A percentile compares a stretch with the other conserved stretches of the same genome.
Evolutionary conservation across 2,888 invertebrate genomes (phyloP).

Genomic region (Drosophila birchii): DNA sequence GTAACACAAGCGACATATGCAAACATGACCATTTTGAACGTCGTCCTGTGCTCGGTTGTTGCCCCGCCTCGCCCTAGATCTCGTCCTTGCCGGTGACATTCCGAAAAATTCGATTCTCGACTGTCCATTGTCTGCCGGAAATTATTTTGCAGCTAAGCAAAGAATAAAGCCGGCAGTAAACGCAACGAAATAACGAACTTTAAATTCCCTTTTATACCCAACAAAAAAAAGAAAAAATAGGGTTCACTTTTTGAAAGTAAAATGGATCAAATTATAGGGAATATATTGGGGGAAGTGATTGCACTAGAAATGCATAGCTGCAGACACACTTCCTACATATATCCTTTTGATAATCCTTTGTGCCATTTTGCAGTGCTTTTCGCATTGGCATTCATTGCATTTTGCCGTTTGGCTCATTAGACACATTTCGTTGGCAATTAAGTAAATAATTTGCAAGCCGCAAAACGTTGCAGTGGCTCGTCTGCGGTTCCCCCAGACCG

Average conservation of each 20-base stretch:
- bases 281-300: background rate
- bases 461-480: slow-evolving; percentile 70
- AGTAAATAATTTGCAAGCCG: slow-evolving; percentile 82
- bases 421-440: slow-evolving; percentile 81
- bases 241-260: background rate
- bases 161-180: slow-evolving; percentile 24
- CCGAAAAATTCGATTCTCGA: slow-evolving; percentile 43
- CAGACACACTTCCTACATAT: background rate
- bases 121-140: slow-evolving; percentile 66
- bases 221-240: no score
- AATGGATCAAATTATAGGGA: background rate
- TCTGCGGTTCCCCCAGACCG: slow-evolving; percentile 49
- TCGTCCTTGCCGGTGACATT: slow-evolving; percentile 43
- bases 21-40: slow-evolving; percentile 69
- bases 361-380: slow-evolving; percentile 33
- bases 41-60: slow-evolving; percentile 21
- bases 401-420: slow-evolving; percentile 79
- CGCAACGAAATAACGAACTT: slow-evolving; percentile 33
- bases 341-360: slow-evolving; percentile 18
- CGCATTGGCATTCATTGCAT: slow-evolving; percentile 67
- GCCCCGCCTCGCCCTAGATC: background rate
- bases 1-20: slow-evolving; percentile 63
- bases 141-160: slow-evolving; percentile 67
- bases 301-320: background rate
- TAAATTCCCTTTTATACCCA: slow-evolving; percentile 27